phyloP scores from a whole-genome alignment of 1,140 invertebrate species.

The Lucilia sericata region DNA sequence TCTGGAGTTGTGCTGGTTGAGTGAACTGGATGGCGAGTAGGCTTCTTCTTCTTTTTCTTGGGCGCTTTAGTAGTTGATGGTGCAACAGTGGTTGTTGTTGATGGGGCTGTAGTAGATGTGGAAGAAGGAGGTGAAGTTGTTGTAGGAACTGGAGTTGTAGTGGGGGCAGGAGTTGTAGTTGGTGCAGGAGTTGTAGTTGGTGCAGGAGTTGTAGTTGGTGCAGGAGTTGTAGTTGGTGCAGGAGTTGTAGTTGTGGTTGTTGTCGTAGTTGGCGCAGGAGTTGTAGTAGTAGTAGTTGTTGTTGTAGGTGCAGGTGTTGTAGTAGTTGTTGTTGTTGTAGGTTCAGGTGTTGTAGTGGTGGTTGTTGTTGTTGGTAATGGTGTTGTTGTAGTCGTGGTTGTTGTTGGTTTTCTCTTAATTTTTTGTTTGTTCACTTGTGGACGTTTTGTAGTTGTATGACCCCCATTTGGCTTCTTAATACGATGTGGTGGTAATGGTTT shows the following conservation, averaged over 20 bases:
- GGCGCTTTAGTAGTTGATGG: slow-evolving; percentile 46
- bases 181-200: slow-evolving; percentile 38
- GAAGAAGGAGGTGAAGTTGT: slow-evolving; percentile 32
- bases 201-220: slow-evolving; percentile 53
- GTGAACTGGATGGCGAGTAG: slow-evolving; percentile 56
- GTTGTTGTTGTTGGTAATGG: slow-evolving; percentile 42
- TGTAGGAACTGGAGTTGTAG: neutral
- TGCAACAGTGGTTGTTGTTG: slow-evolving; percentile 35
- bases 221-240: no score
- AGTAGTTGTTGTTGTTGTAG: slow-evolving; percentile 44
- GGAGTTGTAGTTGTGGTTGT: slow-evolving; percentile 42
- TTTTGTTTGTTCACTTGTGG: slow-evolving; percentile 54
- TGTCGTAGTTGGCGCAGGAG: slow-evolving; percentile 45
- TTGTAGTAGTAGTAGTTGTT: slow-evolving; percentile 46
- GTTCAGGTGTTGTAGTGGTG: slow-evolving; percentile 41
- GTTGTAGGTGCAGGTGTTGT: slow-evolving; percentile 50
- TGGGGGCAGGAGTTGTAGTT: neutral
- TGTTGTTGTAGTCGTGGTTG: slow-evolving; percentile 53
- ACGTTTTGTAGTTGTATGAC: slow-evolving; percentile 46
- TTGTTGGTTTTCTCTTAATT: slow-evolving; percentile 58
- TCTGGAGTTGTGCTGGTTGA: slow-evolving; percentile 21
- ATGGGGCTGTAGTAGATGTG: slow-evolving; percentile 46
- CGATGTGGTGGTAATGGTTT: slow-evolving; percentile 58
- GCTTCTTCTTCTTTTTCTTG: slow-evolving; percentile 64
- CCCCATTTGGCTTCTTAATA: slow-evolving; percentile 56